Evolutionary conservation across 2,888 invertebrate species (phyloP).

Genomic region (Amblyteles armatorius): DNA sequence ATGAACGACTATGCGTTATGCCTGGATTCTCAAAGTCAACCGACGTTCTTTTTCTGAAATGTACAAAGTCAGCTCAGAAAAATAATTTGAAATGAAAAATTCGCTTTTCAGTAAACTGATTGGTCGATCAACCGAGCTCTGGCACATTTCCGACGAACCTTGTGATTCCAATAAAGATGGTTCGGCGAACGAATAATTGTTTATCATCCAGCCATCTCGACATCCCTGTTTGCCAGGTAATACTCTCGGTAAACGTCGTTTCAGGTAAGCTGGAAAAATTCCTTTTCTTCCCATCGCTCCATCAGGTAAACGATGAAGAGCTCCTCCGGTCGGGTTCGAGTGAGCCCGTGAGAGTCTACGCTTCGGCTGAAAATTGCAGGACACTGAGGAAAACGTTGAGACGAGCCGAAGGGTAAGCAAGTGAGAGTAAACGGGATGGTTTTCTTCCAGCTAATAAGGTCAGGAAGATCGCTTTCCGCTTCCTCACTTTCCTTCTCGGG

Average conservation of each 20-base stretch:
- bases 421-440: slow-evolving; percentile 55
- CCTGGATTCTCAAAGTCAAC: slow-evolving; percentile 8
- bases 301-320: slow-evolving; percentile 1
- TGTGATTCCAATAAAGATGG: background rate
- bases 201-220: background rate
- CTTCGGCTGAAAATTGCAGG: slow-evolving; percentile 25
- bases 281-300: background rate
- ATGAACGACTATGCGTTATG: slow-evolving; percentile 32
- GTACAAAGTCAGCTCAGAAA: background rate
- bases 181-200: background rate
- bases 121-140: background rate
- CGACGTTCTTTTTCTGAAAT: background rate
- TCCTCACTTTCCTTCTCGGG: slow-evolving; percentile 41
- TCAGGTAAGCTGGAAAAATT: slow-evolving; percentile 62
- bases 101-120: background rate
- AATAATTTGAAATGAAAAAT: background rate
- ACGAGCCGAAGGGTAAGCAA: slow-evolving; percentile 26
- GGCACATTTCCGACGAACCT: background rate
- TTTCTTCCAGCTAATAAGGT: slow-evolving; percentile 66
- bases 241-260: slow-evolving; percentile 64
- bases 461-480: slow-evolving; percentile 58
- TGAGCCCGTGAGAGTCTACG: slow-evolving; percentile 1
- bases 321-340: background rate
- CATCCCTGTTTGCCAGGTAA: slow-evolving; percentile 67
- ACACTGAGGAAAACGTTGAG: slow-evolving; percentile 23